Base-by-base conservation (phyloP, 2,888 invertebrate species). In the Pollenia angustigena region DNA sequence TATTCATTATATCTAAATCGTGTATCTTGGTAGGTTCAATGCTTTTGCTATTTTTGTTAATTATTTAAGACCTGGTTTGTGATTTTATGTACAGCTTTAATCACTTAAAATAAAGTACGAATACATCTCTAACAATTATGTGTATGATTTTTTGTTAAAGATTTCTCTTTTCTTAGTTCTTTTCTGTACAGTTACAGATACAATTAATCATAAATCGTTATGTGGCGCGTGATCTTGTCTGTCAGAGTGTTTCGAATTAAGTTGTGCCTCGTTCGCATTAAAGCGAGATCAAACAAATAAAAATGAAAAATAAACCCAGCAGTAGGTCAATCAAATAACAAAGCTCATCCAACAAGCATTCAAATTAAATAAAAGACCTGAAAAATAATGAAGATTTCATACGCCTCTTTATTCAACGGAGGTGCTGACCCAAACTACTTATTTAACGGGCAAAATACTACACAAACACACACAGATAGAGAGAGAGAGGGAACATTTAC, bases 351-450 rank as follows among this genome's bases (percentile, higher is more conserved):
- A 69, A 62, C 60, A 58, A 68, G 60, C 68, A 80, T 80, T 71
- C 52, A 87, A 85, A 82, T 83, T 76, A 80, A 87, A 83, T 80
- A 71, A 83, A 66, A 60, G 54, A 84, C 81, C 71, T 64, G 40
- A 60, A 68, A 60, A 79, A 85, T 87, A 87, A 82, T 87, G 69
- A 86, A 87, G 83, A 87, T 81, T 88, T 88, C 87, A 72, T 79
- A 83, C 87, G 88, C 83, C 88, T 85, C 80, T 78, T 85, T 88
- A 78, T 69, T 14, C 52, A 58, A 14, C 81, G n/a, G 23, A 85
- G 84, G 85, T 85, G 87, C 83, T 87, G 86, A 87, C 85, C 89
- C 56, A 81, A 74, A 88, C 88, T 88, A 88, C 88, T 76, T 74
- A 16, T 64, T 85, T 78, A 69, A 66, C 64, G 75, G 76, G 3